Evolutionary conservation across 2,113 vertebrate species (phyloP).

Genomic region (Gnathonemus echidnorhynchus): DNA sequence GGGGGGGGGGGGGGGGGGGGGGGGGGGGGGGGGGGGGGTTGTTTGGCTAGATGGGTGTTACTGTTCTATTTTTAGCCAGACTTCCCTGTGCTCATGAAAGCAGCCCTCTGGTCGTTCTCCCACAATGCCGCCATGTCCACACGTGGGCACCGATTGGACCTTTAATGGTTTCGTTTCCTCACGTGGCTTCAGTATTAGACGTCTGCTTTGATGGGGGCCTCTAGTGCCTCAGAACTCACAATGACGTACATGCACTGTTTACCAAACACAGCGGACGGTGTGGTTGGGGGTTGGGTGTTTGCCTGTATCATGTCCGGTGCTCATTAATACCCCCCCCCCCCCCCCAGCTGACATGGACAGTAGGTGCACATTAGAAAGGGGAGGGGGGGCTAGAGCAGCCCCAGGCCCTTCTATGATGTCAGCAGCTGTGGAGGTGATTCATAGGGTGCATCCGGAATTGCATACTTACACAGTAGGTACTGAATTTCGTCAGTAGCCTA

Average conservation of each 20-base stretch:
- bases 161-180: neutral
- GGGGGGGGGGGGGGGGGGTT: no score
- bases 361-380: neutral
- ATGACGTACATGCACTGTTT: neutral
- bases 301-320: neutral
- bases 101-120: neutral
- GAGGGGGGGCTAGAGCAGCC: neutral
- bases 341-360: neutral
- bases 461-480: neutral
- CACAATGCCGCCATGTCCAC: neutral
- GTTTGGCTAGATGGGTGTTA: neutral
- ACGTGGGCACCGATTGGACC: neutral
- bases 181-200: neutral
- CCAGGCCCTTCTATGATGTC: neutral
- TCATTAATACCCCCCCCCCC: neutral
- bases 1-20: no score
- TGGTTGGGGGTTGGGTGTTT: neutral
- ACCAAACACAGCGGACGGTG: neutral
- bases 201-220: neutral
- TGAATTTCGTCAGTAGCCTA: neutral
- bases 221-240: neutral
- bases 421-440: neutral
- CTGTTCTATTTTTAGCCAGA: neutral
- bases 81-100: neutral
- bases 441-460: neutral